Evolutionary conservation across 2,113 vertebrate genomes (phyloP), one percentile per base, ranked within the genome.

Genomic region (Vicugna pacos): DNA sequence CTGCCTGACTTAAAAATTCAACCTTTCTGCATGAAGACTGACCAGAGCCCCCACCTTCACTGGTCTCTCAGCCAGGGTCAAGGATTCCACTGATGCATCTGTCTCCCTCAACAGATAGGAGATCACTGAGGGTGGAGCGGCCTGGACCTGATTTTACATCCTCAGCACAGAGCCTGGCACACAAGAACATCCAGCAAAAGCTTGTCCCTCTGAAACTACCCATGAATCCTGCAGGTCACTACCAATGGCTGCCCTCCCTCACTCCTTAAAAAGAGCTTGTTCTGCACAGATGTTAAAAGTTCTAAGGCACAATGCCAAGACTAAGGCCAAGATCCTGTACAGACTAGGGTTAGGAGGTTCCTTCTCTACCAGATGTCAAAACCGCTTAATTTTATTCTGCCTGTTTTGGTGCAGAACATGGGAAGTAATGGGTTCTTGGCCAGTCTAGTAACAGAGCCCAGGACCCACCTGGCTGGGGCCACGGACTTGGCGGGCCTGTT

Each of bases 401-500:
- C n/a, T 35, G 19, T 90, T 76, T 87, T 15, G 42, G 42, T 35
- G 19, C 35, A 97, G 83, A 92, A 28, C 28, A 50, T 84, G 38
- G 28, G 16, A 95, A 91, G 17, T 67, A 88, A 64, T 17, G 52
- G 58, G 52, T 90, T 93, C 52, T 79, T 81, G 22, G 67, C 73
- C 73, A 58, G 81, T 50, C 2, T 76, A 90, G 62, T 65, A 35
- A 87, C 60, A 87, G 81, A 93, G 46, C 30, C 50, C 52, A 52
- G 84, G 65, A 97, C 97, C 38, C 24, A 98, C 95, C 86, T 96
- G 96, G 69, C 85, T 96, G 38, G 96, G 82, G 82, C 96, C 52
- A 0, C 97, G 94, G 65, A 99, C 99, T 99, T 99, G 99, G 69
- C 99, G 97, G 24, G 99, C 99, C 97, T 99, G 99, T 73, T 99